Evolutionary conservation across 2,888 invertebrate species (phyloP).

Genomic region (Oxytorus armatus): DNA sequence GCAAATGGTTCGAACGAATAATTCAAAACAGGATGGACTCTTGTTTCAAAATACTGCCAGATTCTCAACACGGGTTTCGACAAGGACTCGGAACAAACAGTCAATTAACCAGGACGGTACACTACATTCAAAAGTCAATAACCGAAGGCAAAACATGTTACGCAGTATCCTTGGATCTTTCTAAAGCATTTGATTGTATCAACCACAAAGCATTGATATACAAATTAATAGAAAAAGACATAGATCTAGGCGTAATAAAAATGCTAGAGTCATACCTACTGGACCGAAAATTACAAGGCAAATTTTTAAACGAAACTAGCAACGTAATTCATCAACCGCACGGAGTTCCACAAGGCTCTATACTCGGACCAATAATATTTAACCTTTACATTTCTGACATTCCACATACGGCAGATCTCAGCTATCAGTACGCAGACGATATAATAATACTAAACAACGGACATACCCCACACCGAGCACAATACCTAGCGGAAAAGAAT

Average conservation of each 20-base stretch:
- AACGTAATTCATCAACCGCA: slow-evolving; percentile 23
- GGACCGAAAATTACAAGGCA: slow-evolving; percentile 37
- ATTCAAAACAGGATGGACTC: slow-evolving; percentile 29
- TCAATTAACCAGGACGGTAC: slow-evolving; percentile 48
- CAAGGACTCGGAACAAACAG: slow-evolving; percentile 30
- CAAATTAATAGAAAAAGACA: slow-evolving; percentile 27
- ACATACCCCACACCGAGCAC: too few species aligned
- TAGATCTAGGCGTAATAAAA: slow-evolving; percentile 38
- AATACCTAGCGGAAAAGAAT: too few species aligned
- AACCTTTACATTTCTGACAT: slow-evolving; percentile 35
- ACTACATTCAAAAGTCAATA: slow-evolving; percentile 40
- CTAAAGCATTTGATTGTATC: slow-evolving; percentile 50
- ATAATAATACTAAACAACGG: slow-evolving; percentile 44
- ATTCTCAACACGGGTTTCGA: slow-evolving; percentile 52
- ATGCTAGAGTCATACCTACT: slow-evolving; percentile 35
- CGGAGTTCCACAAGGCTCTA: slow-evolving; percentile 44
- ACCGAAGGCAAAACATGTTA: slow-evolving; percentile 28
- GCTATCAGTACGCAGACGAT: slow-evolving; percentile 38
- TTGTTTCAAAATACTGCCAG: slow-evolving; percentile 28
- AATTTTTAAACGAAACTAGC: slow-evolving; percentile 35
- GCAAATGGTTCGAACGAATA: too few species aligned
- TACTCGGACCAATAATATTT: slow-evolving; percentile 45
- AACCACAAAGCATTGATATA: slow-evolving; percentile 25
- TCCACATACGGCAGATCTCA: not conserved
- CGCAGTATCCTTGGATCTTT: slow-evolving; percentile 43